Evolutionary conservation across 2,888 invertebrate species (phyloP).

Genomic region (Helicoverpa assulta): DNA sequence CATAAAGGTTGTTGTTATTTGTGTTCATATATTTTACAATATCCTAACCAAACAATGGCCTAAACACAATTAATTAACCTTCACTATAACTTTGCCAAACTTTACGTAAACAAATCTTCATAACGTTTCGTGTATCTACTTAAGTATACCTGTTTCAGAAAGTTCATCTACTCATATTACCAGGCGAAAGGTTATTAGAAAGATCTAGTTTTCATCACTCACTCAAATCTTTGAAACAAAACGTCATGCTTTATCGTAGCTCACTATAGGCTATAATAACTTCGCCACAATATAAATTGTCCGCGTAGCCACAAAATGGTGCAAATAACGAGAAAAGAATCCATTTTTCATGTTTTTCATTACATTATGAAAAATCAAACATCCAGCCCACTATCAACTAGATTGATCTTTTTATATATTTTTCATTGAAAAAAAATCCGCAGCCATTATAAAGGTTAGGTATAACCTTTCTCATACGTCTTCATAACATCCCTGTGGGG

Average conservation of each 20-base stretch:
- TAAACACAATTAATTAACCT: constrained; percentile 2
- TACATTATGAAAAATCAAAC: constrained; percentile 39
- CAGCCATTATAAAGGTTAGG: constrained; percentile 58
- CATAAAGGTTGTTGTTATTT: constrained; percentile 12
- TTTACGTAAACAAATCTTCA: not conserved
- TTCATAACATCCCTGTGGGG: constrained; percentile 67
- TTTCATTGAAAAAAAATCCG: constrained; percentile 48
- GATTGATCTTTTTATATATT: constrained; percentile 52
- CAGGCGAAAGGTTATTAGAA: not conserved
- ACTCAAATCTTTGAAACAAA: constrained; percentile 9
- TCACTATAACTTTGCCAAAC: constrained; percentile 8
- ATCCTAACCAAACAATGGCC: not conserved
- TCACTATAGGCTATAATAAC: constrained; percentile 15
- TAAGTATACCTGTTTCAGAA: not conserved
- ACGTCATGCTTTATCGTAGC: not conserved
- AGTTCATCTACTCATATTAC: not conserved
- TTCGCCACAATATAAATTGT: constrained; percentile 12
- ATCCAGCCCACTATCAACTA: constrained; percentile 42
- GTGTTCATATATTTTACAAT: no score
- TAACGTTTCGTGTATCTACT: not conserved
- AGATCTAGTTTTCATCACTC: not conserved
- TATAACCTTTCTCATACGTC: constrained; percentile 66
- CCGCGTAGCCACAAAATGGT: constrained; percentile 6
- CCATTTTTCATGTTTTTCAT: constrained; percentile 43
- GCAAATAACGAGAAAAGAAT: constrained; percentile 37